phyloP scores from a whole-genome alignment of 2,797 vertebrate species.

The Molossus molossus region DNA sequence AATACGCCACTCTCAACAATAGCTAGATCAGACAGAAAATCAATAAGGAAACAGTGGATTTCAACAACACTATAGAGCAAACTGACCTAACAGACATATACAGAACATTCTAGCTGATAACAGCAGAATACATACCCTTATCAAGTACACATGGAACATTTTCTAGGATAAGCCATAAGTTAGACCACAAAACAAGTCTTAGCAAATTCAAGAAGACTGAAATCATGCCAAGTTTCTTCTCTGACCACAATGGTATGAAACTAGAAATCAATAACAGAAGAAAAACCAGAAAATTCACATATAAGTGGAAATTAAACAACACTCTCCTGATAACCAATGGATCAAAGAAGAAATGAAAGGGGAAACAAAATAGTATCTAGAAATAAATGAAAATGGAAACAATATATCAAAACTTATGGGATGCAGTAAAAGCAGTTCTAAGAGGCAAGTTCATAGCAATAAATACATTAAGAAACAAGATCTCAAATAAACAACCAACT shows the following conservation, averaged over 20 bases:
- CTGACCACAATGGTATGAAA: neutral
- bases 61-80: neutral
- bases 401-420: neutral
- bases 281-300: neutral
- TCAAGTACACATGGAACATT: neutral
- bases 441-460: neutral
- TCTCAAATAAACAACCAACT: neutral
- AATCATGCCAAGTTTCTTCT: neutral
- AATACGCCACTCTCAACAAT: neutral
- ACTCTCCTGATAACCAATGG: neutral
- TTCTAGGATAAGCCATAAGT: neutral
- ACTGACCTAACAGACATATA: neutral
- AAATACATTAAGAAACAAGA: neutral
- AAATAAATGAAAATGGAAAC: slow-evolving; percentile 40
- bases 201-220: neutral
- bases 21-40: neutral
- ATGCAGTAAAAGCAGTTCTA: neutral
- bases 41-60: neutral
- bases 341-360: neutral
- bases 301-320: neutral
- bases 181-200: neutral
- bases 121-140: neutral
- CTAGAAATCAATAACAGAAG: neutral
- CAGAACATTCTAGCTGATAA: neutral
- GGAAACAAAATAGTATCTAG: neutral